A percentile compares a stretch with the other conserved stretches of the same genome.
Evolutionary conservation across 2,113 vertebrate species (phyloP).

Genomic region (Perccottus glenii): DNA sequence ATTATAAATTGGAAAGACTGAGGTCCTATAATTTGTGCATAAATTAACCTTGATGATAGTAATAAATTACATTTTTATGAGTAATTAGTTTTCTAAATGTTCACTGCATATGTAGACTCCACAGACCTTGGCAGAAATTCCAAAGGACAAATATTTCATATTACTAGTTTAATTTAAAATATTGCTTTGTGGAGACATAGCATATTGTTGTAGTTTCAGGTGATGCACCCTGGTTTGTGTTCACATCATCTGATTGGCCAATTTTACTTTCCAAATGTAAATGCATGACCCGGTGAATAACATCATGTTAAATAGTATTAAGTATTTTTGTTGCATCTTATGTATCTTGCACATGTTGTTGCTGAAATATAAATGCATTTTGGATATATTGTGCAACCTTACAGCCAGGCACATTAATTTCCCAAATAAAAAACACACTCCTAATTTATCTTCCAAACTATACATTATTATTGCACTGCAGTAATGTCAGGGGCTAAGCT

Average conservation of each 20-base stretch:
- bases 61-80: neutral
- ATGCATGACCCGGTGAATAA: too few relatives aligned
- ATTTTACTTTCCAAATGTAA: conserved; percentile 7
- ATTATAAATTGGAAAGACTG: conserved; percentile 1
- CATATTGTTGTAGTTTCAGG: conserved; percentile 42
- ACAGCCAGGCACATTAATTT: too few relatives aligned
- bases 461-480: conserved; percentile 23
- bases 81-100: neutral
- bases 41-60: conserved; percentile 14
- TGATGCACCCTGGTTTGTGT: neutral
- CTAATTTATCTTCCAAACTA: conserved; percentile 2
- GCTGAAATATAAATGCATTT: conserved; percentile 5
- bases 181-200: too few relatives aligned
- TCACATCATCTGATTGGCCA: neutral
- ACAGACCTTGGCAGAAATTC: neutral
- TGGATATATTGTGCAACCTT: too few relatives aligned
- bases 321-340: too few relatives aligned
- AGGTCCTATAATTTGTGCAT: conserved; percentile 11
- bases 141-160: neutral
- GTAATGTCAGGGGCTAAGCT: conserved; percentile 49
- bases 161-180: neutral
- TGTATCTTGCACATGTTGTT: neutral
- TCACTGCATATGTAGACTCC: neutral
- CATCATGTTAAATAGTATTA: too few relatives aligned
- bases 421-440: too few relatives aligned